Evolutionary conservation across 1,140 invertebrate genomes (phyloP).

Genomic region (Triops cancriformis): DNA sequence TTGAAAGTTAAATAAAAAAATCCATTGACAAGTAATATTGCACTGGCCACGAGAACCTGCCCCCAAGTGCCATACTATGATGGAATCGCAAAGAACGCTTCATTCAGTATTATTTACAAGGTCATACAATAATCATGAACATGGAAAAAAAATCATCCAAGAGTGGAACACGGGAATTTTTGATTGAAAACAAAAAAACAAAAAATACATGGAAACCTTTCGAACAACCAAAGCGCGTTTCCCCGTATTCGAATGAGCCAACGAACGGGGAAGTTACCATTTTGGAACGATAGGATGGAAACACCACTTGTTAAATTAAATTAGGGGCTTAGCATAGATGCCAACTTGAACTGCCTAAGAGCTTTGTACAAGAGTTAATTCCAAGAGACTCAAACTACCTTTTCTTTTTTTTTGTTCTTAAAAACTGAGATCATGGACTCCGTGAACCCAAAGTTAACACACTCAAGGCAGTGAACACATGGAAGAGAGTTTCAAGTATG

Average conservation of each 20-base stretch:
- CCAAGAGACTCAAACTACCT: not conserved
- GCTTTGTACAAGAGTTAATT: not conserved
- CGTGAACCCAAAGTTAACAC: not conserved
- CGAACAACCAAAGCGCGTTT: not conserved
- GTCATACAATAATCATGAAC: not conserved
- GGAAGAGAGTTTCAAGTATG: not conserved
- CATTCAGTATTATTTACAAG: not conserved
- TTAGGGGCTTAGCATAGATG: not conserved
- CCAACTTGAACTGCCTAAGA: not conserved
- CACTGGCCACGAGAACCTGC: not conserved
- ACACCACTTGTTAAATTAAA: not conserved
- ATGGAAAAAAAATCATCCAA: too few relatives aligned
- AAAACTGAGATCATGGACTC: slow-evolving; percentile 5
- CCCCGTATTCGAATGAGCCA: not conserved
- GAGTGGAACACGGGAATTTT: not conserved
- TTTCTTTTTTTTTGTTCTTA: not conserved
- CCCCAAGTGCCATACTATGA: not conserved
- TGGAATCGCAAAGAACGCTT: not conserved
- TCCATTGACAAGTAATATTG: not conserved
- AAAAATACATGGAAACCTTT: not conserved
- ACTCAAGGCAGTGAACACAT: slow-evolving; percentile 3
- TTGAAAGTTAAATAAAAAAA: not conserved
- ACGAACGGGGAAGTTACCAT: not conserved
- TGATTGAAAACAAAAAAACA: not conserved
- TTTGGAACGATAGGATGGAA: not conserved